Evolutionary conservation across 2,113 vertebrate species (phyloP), one percentile per base, ranked within the genome.

Genomic region (Cricetomys ansorgei): DNA sequence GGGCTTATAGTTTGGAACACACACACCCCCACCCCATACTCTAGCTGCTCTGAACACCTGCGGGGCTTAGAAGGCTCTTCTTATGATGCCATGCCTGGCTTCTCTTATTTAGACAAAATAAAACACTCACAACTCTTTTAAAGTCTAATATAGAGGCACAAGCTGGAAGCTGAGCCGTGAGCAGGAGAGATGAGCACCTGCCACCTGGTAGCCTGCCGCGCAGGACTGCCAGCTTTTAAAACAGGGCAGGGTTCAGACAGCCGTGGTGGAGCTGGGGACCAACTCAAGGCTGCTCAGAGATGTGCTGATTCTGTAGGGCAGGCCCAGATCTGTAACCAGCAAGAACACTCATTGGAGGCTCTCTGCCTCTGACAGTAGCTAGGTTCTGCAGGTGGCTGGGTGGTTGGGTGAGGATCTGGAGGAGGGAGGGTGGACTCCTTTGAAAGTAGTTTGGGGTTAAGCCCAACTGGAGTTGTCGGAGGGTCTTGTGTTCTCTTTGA

Each of bases 1-100:
- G 13, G 34, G 37, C 50, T 96, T 95, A 85, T 69, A 9, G 72
- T 90, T 88, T 59, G 70, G 85, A 34, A 48, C 92, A 83, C 77
- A 48, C 92, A 83, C 77, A 13, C 31, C 53, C n/a, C 86, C 29
- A 27, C 29, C n/a, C 25, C 43, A 23, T 1, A 0, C 34, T 40
- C 67, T 72, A 45, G 40, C 16, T 70, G 31, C 80, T 92, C 55
- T 88, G 50, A 59, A 64, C 88, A 53, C 69, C 76, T 10, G 8
- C 88, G 77, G 75, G 3, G 0, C 37, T 55, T 43, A 91, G 64
- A 87, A 88, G 81, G 40, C 48, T 89, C 93, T 80, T 93, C 37
- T 88, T 94, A 81, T 10, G 76, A 27, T 0, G 29, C n/a, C 57
- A 76, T 75, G 12, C 55, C 93, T 87, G 87, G 72, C 76, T 72